A percentile compares a stretch with the other conserved stretches of the same genome.
Evolutionary conservation across 2,888 invertebrate genomes (phyloP).

Genomic region (Stenurella melanura): DNA sequence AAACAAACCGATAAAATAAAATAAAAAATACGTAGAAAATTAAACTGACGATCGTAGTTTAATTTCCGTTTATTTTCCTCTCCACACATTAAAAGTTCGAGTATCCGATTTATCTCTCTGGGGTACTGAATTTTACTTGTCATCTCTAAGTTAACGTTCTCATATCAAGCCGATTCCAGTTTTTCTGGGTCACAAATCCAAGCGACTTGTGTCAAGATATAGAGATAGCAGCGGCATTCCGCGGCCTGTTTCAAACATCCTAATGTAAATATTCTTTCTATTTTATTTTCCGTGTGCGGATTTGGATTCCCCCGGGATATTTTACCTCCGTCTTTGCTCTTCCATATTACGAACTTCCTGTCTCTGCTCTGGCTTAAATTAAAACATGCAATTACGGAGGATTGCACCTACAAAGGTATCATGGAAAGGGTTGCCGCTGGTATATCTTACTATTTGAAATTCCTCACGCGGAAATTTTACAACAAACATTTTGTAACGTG

Average conservation of each 20-base stretch:
- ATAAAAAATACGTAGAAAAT: not conserved
- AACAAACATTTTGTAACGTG: not conserved
- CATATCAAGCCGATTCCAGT: conserved; percentile 30
- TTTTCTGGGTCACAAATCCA: conserved; percentile 63
- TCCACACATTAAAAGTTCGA: conserved; percentile 26
- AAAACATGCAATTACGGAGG: conserved; percentile 34
- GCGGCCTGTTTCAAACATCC: conserved; percentile 59
- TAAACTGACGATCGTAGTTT: conserved; percentile 4
- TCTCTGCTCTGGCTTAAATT: conserved; percentile 38
- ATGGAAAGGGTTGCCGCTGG: conserved; percentile 10
- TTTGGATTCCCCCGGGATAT: conserved; percentile 39
- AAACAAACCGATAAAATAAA: not conserved
- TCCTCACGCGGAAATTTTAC: conserved; percentile 17
- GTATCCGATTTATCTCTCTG: conserved; percentile 23
- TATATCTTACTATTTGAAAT: conserved; percentile 31
- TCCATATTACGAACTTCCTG: conserved; percentile 36
- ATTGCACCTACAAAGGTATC: conserved; percentile 31
- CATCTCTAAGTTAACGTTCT: conserved; percentile 28
- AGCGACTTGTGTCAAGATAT: conserved; percentile 60
- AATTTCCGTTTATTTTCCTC: conserved; percentile 18
- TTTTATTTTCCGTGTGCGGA: conserved; percentile 54
- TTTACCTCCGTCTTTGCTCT: conserved; percentile 40
- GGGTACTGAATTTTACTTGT: conserved; percentile 22
- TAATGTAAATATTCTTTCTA: conserved; percentile 62
- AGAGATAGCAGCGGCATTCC: conserved; percentile 56